phyloP scores from a whole-genome alignment of 2,888 invertebrate species.

The Acholoe squamosa region DNA sequence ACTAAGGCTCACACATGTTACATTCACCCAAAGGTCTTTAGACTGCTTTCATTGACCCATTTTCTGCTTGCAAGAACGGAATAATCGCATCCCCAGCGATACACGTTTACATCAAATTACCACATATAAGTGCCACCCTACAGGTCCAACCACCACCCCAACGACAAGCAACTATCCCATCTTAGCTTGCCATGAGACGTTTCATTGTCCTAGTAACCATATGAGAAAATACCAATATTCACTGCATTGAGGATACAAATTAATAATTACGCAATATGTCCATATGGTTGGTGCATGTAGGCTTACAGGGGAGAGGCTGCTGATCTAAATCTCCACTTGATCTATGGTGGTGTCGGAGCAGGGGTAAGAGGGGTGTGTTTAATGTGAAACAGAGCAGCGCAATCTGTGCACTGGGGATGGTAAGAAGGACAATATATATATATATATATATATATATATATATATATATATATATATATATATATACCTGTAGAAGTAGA shows the following conservation, averaged over 20 bases:
- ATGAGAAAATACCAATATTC: neutral
- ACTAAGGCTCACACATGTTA: constrained; percentile 2
- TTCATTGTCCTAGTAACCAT: neutral
- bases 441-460: constrained; percentile 44
- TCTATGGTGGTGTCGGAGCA: neutral
- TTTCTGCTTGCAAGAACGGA: constrained; percentile 57
- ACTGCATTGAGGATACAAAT: neutral
- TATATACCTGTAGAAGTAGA: too few species aligned
- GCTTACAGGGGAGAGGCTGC: too few species aligned
- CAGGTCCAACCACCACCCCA: too few species aligned
- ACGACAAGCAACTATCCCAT: neutral
- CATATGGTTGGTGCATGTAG: neutral
- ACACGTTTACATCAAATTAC: constrained; percentile 48
- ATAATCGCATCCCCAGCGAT: constrained; percentile 5
- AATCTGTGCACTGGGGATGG: neutral
- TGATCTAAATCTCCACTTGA: neutral
- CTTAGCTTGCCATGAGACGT: neutral
- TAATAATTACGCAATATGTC: neutral
- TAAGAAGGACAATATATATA: neutral
- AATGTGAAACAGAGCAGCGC: neutral
- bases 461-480: neutral
- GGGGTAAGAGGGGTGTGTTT: neutral
- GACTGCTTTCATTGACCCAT: constrained; percentile 49
- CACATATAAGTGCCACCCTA: neutral
- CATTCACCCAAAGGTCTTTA: neutral